Evolutionary conservation across 1,140 invertebrate genomes (phyloP).

Genomic region (Drosophila simulans): DNA sequence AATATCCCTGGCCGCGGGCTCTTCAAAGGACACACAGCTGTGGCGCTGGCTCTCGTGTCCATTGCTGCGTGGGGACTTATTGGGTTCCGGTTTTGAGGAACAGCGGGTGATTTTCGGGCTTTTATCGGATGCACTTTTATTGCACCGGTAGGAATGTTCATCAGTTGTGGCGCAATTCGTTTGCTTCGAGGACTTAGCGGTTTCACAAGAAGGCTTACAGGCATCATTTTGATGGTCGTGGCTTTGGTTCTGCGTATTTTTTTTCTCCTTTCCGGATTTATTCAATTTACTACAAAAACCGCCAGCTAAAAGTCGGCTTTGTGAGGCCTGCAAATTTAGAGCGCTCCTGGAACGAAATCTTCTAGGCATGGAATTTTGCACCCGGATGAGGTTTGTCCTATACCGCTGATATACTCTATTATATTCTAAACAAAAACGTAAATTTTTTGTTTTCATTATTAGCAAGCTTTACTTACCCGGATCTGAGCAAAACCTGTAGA

Average conservation of each 20-base stretch:
- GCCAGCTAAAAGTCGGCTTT: too few relatives aligned
- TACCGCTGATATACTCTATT: not conserved
- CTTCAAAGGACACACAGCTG: not conserved
- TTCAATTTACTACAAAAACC: too few relatives aligned
- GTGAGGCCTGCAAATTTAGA: not conserved
- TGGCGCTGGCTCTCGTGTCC: not conserved
- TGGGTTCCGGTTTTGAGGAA: not conserved
- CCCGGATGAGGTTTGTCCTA: not conserved
- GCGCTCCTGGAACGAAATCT: not conserved
- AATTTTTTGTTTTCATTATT: too few relatives aligned
- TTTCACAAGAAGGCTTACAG: not conserved
- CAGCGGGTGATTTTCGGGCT: not conserved
- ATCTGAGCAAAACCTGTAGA: too few relatives aligned
- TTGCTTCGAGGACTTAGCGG: not conserved
- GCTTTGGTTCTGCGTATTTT: not conserved
- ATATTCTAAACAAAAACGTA: not conserved
- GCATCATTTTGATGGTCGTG: not conserved
- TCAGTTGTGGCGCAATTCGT: not conserved
- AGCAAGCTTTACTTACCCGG: not conserved
- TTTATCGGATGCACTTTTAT: not conserved
- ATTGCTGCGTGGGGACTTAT: not conserved
- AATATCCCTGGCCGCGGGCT: conserved; percentile 3
- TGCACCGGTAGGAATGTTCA: not conserved
- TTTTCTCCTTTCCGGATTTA: not conserved
- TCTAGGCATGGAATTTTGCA: not conserved